A percentile compares a stretch with the other conserved stretches of the same genome.
Conservation (phyloP, 1,140 invertebrate species). For the Diprion similis region DNA sequence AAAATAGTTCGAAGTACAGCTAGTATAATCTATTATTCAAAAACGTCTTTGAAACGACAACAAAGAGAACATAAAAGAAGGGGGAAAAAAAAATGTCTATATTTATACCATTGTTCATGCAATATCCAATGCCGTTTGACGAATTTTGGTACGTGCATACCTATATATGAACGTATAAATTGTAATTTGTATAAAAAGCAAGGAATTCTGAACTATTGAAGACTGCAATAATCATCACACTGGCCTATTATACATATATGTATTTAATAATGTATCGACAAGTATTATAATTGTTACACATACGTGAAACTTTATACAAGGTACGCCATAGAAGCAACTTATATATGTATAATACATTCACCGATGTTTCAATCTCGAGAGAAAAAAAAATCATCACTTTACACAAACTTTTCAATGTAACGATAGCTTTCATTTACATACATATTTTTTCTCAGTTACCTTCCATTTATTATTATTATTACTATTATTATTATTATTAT, state of each 20-base stretch:
- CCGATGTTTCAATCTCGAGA: background rate
- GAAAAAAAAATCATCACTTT: background rate
- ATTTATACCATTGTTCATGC: slow-evolving; percentile 8
- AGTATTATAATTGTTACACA: background rate
- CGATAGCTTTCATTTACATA: too few species aligned
- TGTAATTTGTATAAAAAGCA: background rate
- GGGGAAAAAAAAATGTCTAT: slow-evolving; percentile 1
- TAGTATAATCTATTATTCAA: too few species aligned
- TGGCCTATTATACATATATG: slow-evolving; percentile 29
- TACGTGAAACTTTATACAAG: background rate
- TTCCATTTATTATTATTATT: background rate
- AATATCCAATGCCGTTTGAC: background rate
- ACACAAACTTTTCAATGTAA: background rate
- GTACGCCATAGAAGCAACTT: background rate
- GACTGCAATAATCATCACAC: slow-evolving; percentile 36
- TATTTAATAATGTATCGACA: slow-evolving; percentile 8
- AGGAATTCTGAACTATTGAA: slow-evolving; percentile 29
- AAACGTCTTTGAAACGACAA: too few species aligned
- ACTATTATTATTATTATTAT: background rate
- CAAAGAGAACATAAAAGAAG: too few species aligned
- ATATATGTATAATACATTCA: background rate
- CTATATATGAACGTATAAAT: background rate
- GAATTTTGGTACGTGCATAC: background rate
- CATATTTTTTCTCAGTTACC: background rate
- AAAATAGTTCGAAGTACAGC: too few species aligned